Percentiles rank a stretch among this genome's conserved stretches.
Evolutionary conservation across 2,113 vertebrate species (phyloP).

Genomic region (Pluvialis apricaria): DNA sequence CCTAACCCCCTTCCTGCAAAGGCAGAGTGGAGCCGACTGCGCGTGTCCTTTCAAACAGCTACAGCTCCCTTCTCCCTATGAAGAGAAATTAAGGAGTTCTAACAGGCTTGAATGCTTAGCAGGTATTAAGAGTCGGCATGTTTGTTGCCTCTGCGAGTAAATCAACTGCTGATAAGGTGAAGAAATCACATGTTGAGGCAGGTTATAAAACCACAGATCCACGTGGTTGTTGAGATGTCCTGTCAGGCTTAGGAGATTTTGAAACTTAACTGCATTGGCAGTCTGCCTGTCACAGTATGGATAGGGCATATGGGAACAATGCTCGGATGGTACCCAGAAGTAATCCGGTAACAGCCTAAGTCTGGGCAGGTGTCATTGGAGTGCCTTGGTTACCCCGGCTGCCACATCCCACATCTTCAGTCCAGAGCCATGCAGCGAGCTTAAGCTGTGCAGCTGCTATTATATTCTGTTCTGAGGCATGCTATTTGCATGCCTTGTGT

Average conservation of each 20-base stretch:
- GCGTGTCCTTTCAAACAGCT: neutral
- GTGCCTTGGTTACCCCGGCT: neutral
- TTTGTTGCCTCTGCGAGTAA: conserved; percentile 2
- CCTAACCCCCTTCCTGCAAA: neutral
- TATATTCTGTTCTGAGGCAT: neutral
- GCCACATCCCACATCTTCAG: neutral
- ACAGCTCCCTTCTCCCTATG: neutral
- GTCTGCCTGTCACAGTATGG: neutral
- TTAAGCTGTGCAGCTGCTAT: neutral
- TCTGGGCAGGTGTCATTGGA: neutral
- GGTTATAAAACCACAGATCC: conserved; percentile 62
- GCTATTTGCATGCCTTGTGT: neutral
- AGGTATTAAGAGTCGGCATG: neutral
- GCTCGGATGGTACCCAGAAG: neutral
- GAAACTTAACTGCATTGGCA: conserved; percentile 32
- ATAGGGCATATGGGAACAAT: conserved; percentile 31
- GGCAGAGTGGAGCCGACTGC: neutral
- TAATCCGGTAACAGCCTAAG: neutral
- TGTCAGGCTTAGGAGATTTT: conserved; percentile 61
- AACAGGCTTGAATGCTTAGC: neutral
- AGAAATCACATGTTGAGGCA: conserved; percentile 51
- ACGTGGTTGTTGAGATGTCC: conserved; percentile 37
- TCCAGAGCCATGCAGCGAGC: neutral
- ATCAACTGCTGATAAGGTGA: conserved; percentile 49
- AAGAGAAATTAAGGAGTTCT: neutral